Conservation (phyloP, 37 sponge, comb jelly and placozoan species). For the Spongilla lacustris region DNA sequence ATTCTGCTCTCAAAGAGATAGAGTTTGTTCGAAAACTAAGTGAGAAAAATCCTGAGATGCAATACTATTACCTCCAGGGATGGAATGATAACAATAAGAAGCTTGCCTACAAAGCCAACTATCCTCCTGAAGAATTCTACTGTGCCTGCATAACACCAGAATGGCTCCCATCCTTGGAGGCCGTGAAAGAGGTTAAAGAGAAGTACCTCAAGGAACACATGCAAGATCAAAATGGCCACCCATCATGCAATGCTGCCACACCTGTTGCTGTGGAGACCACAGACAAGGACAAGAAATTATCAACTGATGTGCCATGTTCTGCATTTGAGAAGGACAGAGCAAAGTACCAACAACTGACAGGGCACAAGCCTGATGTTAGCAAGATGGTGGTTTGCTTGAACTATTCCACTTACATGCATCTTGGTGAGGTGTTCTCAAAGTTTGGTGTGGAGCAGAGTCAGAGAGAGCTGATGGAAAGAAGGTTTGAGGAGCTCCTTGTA, state of each 20-base stretch:
- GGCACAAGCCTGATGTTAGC: slow-evolving; percentile 16
- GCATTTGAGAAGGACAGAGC: slow-evolving; percentile 40
- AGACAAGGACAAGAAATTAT: background rate
- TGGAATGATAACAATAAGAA: slow-evolving; percentile 86
- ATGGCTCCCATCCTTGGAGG: slow-evolving; percentile 69
- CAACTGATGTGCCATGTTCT: slow-evolving; percentile 17
- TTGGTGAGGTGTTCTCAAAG: slow-evolving; percentile 45
- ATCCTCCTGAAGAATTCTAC: slow-evolving; percentile 84
- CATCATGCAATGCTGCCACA: background rate
- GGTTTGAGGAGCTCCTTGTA: slow-evolving; percentile 53
- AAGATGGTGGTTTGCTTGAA: slow-evolving; percentile 72
- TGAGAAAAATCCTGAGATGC: slow-evolving; percentile 51
- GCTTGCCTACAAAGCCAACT: slow-evolving; percentile 88
- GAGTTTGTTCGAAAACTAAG: slow-evolving; percentile 64
- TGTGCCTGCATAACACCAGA: slow-evolving; percentile 71
- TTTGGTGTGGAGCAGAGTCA: slow-evolving; percentile 22
- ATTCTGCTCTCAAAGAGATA: slow-evolving; percentile 91
- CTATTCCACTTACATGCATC: slow-evolving; percentile 45
- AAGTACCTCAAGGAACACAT: slow-evolving; percentile 4
- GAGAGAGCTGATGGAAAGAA: slow-evolving; percentile 46
- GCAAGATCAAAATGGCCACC: background rate
- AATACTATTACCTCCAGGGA: slow-evolving; percentile 91
- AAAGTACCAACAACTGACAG: slow-evolving; percentile 15
- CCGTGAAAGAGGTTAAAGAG: slow-evolving; percentile 43
- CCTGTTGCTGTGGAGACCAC: background rate